Evolutionary conservation across 37 sponge, comb jelly and placozoan genomes (phyloP).

Genomic region (Hexactinellida sp.): DNA sequence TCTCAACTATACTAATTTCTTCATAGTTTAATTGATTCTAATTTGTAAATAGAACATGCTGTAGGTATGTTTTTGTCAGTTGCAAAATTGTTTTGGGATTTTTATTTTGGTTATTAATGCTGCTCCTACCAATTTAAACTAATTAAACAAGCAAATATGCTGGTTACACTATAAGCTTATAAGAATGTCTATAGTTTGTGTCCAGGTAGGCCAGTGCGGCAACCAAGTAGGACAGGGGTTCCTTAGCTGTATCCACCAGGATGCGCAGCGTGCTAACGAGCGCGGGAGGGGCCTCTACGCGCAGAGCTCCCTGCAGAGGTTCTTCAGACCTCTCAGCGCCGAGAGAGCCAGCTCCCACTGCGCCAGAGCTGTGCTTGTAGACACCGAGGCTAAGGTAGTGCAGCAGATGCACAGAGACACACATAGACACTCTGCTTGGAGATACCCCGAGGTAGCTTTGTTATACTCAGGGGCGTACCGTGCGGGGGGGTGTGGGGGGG

Average conservation of each 20-base stretch:
- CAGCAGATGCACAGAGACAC: constrained; percentile 20
- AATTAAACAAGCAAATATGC: no score
- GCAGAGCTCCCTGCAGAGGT: constrained; percentile 32
- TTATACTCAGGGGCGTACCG: no score
- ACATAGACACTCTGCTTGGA: not conserved
- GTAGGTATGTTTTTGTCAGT: no score
- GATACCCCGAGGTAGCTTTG: constrained; percentile 3
- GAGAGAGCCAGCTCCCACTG: not conserved
- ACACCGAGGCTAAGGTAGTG: constrained; percentile 72
- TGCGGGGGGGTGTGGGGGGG: no score
- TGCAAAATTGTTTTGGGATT: no score
- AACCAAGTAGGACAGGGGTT: constrained; percentile 69
- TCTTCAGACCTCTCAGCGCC: constrained; percentile 25
- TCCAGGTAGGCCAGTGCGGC: constrained; percentile 85
- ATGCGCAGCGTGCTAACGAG: constrained; percentile 22
- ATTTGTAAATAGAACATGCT: no score
- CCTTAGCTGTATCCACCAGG: constrained; percentile 31
- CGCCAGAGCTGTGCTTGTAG: constrained; percentile 59
- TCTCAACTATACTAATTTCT: no score
- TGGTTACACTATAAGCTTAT: no score
- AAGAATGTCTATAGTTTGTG: constrained; percentile 54
- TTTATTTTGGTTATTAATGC: no score
- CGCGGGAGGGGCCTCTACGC: not conserved
- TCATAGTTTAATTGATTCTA: no score
- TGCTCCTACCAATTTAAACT: no score